These are phyloP conservation scores for Sebastes nivosus DNA, from an alignment of 2,797 vertebrate species.

Conservation along the genomic window DNA sequence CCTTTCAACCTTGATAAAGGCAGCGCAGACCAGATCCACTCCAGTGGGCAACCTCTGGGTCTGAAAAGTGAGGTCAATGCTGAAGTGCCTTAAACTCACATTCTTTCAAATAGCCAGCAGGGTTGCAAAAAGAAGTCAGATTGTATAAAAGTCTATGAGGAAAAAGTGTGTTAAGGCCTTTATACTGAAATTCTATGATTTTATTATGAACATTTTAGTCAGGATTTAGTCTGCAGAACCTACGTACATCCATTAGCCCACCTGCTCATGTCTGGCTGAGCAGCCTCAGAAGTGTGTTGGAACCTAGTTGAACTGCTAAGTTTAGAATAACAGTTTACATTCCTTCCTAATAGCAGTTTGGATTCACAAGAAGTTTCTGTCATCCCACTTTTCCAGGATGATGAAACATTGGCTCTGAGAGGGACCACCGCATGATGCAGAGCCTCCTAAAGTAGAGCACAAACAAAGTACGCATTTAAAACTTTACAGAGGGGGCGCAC, in stretches of 20 bases:
- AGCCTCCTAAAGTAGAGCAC: not conserved
- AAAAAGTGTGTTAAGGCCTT: not conserved
- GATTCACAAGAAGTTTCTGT: not conserved
- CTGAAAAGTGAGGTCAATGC: too few relatives aligned
- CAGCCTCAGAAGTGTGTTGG: not conserved
- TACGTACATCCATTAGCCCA: not conserved
- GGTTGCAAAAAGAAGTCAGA: too few relatives aligned
- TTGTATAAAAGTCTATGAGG: too few relatives aligned
- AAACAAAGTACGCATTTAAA: not conserved
- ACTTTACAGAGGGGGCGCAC: not conserved
- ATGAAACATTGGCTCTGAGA: not conserved
- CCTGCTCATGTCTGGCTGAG: not conserved
- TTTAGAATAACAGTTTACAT: not conserved
- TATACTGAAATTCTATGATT: not conserved
- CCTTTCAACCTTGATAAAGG: too few relatives aligned
- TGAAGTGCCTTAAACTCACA: too few relatives aligned
- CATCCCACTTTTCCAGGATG: not conserved
- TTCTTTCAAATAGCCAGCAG: too few relatives aligned
- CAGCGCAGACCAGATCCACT: too few relatives aligned
- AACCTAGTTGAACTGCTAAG: not conserved
- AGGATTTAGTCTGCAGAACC: not conserved
- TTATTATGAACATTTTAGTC: not conserved
- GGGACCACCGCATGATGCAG: not conserved
- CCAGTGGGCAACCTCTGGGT: too few relatives aligned
- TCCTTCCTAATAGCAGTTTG: not conserved